Conservation (phyloP, 37 sponge, comb jelly and placozoan genomes). For the Chondrilla cf. caribensis region DNA sequence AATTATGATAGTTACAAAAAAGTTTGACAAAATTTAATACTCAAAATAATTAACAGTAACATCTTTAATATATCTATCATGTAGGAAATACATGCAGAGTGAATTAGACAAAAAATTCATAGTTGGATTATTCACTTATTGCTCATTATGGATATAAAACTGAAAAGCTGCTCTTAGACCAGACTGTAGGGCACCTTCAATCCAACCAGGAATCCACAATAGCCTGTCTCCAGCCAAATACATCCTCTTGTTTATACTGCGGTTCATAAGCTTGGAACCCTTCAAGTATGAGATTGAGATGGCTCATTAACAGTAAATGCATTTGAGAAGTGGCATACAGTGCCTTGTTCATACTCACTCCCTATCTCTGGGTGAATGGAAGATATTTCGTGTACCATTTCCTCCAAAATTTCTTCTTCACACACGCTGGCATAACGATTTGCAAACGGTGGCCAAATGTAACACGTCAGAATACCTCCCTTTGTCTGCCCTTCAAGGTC, state of each 20-base stretch:
- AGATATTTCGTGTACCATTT: conserved; percentile 35
- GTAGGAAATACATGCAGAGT: no score
- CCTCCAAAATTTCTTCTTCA: conserved; percentile 15
- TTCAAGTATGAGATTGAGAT: neutral
- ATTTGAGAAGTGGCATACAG: conserved; percentile 32
- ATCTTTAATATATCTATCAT: no score
- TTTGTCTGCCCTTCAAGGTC: neutral
- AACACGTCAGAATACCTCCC: conserved; percentile 44
- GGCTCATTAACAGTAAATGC: conserved; percentile 44
- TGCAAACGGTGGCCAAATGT: conserved; percentile 54
- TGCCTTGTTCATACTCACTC: conserved; percentile 30
- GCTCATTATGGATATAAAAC: conserved; percentile 50
- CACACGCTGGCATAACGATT: conserved; percentile 31
- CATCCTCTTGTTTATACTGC: conserved; percentile 17
- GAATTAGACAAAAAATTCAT: no score
- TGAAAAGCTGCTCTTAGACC: conserved; percentile 65
- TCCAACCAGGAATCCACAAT: conserved; percentile 54
- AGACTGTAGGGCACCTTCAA: conserved; percentile 69
- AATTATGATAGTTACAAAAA: no score
- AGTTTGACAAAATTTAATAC: no score
- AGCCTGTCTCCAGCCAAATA: conserved; percentile 69
- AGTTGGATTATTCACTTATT: no score
- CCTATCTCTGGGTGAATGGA: conserved; percentile 50
- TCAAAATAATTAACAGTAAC: no score
- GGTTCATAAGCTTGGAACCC: neutral